These are phyloP conservation scores for Argyrosomus japonicus DNA, from an alignment of 2,113 vertebrate genomes.

Conservation along the genomic window DNA sequence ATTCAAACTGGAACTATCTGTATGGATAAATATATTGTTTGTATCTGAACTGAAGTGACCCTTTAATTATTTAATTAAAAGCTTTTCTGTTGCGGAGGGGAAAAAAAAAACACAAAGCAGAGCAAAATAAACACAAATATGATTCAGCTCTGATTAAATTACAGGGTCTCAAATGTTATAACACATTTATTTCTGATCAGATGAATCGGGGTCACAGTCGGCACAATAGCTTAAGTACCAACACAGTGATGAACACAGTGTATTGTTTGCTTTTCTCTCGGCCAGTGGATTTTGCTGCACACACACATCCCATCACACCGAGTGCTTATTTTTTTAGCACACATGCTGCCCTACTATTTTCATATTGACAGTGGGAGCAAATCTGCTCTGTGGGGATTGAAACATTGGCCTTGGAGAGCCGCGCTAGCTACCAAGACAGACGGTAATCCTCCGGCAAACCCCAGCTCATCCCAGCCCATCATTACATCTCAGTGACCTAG, in stretches of 20 bases:
- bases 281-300: conserved; percentile 21
- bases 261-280: conserved; percentile 48
- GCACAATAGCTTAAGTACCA: neutral
- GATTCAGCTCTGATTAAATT: conserved; percentile 8
- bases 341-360: conserved; percentile 55
- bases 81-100: neutral
- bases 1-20: neutral
- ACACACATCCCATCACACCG: conserved; percentile 12
- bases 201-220: conserved; percentile 8
- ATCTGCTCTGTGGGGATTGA: conserved; percentile 70
- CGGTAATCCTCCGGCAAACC: conserved; percentile 77
- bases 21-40: neutral
- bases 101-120: neutral
- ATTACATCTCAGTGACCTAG: conserved; percentile 73
- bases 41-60: neutral
- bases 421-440: conserved; percentile 59
- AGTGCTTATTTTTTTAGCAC: conserved; percentile 33
- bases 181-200: neutral
- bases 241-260: conserved; percentile 9
- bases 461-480: conserved; percentile 71
- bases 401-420: conserved; percentile 63
- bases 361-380: conserved; percentile 55
- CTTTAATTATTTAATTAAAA: neutral
- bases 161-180: neutral
- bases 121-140: neutral